Conservation (phyloP, 2,888 invertebrate genomes). For the Tillus elongatus region DNA sequence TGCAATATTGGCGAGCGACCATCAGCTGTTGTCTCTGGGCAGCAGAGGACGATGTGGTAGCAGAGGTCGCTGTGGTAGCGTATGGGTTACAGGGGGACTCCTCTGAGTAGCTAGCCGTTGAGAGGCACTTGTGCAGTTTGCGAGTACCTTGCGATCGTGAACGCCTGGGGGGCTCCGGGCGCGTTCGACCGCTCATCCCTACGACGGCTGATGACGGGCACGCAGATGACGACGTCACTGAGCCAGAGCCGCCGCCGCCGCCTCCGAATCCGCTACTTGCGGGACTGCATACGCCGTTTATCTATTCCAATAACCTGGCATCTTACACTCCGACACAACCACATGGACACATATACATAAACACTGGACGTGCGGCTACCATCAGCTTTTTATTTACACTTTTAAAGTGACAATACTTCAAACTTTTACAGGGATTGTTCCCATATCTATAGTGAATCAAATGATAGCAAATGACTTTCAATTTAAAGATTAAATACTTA, state of each 20-base stretch:
- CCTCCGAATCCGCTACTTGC: conserved; percentile 11
- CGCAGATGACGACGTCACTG: conserved; percentile 23
- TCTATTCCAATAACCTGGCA: conserved; percentile 47
- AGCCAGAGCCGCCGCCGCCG: conserved; percentile 21
- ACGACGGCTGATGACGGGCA: conserved; percentile 23
- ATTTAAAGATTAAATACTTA: too few species aligned
- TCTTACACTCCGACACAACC: conserved; percentile 28
- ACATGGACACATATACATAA: conserved; percentile 4
- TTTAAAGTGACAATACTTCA: too few species aligned
- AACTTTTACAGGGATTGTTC: too few species aligned
- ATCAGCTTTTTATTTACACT: too few species aligned
- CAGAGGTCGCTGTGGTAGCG: conserved; percentile 36
- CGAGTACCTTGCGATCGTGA: conserved; percentile 93
- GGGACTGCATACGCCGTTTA: conserved; percentile 68
- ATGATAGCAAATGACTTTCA: too few species aligned
- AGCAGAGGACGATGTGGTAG: conserved; percentile 42
- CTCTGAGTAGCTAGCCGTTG: conserved; percentile 77
- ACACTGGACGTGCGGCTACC: too few species aligned
- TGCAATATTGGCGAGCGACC: conserved; percentile 87
- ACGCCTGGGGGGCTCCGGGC: conserved; percentile 63
- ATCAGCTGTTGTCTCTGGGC: conserved; percentile 56
- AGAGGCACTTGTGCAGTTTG: conserved; percentile 86
- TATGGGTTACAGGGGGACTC: conserved; percentile 44
- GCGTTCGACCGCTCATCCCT: conserved; percentile 34
- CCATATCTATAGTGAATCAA: too few species aligned